These are phyloP conservation scores for Polyommatus iphigenia DNA, from an alignment of 2,888 invertebrate species.

Conservation along the genomic window DNA sequence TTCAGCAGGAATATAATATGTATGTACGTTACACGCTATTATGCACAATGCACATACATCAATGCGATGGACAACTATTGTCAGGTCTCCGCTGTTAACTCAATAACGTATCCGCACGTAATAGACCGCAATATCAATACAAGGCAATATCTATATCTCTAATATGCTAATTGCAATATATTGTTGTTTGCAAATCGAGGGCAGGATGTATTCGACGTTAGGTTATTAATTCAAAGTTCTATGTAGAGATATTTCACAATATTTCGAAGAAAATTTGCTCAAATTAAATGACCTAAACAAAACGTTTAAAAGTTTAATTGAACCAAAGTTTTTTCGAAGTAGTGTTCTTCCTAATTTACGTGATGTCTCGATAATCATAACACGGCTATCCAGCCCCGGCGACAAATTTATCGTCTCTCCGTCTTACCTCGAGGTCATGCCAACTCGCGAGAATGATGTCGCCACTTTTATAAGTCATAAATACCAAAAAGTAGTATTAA, in stretches of 20 bases:
- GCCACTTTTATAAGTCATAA: slow-evolving; percentile 16
- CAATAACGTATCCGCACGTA: not conserved
- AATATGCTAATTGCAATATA: not conserved
- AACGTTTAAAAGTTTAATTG: not conserved
- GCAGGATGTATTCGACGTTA: not conserved
- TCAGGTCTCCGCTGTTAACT: slow-evolving; percentile 23
- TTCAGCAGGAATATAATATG: slow-evolving; percentile 59
- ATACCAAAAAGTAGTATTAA: slow-evolving; percentile 4
- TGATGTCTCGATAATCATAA: slow-evolving; percentile 22
- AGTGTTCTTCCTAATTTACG: not conserved
- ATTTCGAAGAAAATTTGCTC: no score
- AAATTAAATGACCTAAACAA: not conserved
- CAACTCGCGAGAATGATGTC: slow-evolving; percentile 18
- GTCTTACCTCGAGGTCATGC: slow-evolving; percentile 14
- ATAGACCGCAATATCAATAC: slow-evolving; percentile 16
- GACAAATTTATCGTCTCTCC: slow-evolving; percentile 19
- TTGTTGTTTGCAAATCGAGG: not conserved
- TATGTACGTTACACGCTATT: slow-evolving; percentile 26
- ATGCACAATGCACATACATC: slow-evolving; percentile 29
- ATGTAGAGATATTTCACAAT: not conserved
- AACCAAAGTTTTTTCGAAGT: not conserved
- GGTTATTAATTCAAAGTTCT: not conserved
- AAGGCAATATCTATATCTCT: slow-evolving; percentile 4
- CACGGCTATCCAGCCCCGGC: slow-evolving; percentile 10
- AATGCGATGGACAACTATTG: slow-evolving; percentile 22